Evolutionary conservation across 1,140 invertebrate genomes (phyloP).

Genomic region (Magallana ariakensis): DNA sequence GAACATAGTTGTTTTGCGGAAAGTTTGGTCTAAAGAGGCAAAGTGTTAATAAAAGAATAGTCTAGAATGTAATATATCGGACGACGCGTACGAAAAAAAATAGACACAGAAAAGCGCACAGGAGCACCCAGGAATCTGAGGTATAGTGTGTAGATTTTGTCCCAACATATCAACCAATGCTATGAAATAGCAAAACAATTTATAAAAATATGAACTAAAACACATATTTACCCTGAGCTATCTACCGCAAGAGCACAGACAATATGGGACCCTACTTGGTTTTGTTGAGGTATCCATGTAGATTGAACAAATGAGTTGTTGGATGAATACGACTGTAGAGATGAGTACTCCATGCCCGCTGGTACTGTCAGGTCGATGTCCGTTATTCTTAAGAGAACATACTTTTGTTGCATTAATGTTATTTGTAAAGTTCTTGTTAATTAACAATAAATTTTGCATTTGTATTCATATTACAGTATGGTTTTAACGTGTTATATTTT

Average conservation of each 20-base stretch:
- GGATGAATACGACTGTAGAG: background rate
- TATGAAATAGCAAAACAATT: background rate
- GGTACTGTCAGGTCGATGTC: background rate
- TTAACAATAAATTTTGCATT: background rate
- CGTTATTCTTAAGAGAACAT: background rate
- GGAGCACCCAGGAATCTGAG: background rate
- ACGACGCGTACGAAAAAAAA: too few species aligned
- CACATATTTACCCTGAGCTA: background rate
- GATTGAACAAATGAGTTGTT: background rate
- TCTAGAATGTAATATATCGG: too few species aligned
- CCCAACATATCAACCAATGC: background rate
- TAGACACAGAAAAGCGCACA: too few species aligned
- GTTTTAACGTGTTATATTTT: too few species aligned
- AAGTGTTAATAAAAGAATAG: too few species aligned
- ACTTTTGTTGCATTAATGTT: background rate
- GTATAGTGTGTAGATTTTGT: background rate
- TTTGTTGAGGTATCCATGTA: background rate
- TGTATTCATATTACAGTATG: too few species aligned
- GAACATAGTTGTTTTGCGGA: too few species aligned
- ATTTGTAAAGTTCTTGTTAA: background rate
- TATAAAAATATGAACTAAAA: background rate
- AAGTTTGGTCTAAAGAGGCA: too few species aligned
- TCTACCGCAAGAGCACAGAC: background rate
- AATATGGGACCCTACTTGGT: slow-evolving; percentile 11
- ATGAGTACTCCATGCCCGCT: background rate